Percentiles rank a stretch among this genome's conserved stretches.
Conservation (phyloP, 2,113 vertebrate species). For the Rhodinocichla rosea region DNA sequence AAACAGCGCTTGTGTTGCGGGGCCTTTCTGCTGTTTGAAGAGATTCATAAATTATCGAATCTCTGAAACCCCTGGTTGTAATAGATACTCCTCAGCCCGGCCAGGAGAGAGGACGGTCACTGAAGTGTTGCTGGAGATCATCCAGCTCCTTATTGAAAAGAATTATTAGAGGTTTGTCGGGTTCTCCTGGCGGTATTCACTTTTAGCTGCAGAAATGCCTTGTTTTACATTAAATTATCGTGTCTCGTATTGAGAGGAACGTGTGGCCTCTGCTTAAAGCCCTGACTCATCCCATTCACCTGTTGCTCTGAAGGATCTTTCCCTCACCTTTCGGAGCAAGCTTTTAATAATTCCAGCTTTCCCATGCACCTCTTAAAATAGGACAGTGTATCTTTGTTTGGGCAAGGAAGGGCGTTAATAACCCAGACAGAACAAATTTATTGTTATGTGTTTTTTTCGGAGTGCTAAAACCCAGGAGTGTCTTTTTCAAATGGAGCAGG, state of each 20-base stretch:
- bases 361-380: not conserved
- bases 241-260: not conserved
- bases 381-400: not conserved
- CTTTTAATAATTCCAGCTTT: not conserved
- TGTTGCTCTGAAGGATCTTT: not conserved
- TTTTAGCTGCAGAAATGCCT: not conserved
- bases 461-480: not conserved
- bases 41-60: not conserved
- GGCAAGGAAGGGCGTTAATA: not conserved
- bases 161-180: slow-evolving; percentile 19
- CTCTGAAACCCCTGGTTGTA: not conserved
- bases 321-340: not conserved
- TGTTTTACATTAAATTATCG: not conserved
- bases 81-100: not conserved
- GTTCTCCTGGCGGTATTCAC: not conserved
- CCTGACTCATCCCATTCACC: not conserved
- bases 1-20: not conserved
- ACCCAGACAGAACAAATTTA: not conserved
- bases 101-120: not conserved
- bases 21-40: not conserved
- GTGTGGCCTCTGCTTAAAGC: not conserved
- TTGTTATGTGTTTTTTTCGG: not conserved
- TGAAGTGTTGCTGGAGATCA: not conserved
- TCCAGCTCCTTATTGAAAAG: slow-evolving; percentile 25
- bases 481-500: not conserved